Base-by-base conservation (phyloP, 2,113 vertebrate genomes). In the Coracopsis vasa region DNA sequence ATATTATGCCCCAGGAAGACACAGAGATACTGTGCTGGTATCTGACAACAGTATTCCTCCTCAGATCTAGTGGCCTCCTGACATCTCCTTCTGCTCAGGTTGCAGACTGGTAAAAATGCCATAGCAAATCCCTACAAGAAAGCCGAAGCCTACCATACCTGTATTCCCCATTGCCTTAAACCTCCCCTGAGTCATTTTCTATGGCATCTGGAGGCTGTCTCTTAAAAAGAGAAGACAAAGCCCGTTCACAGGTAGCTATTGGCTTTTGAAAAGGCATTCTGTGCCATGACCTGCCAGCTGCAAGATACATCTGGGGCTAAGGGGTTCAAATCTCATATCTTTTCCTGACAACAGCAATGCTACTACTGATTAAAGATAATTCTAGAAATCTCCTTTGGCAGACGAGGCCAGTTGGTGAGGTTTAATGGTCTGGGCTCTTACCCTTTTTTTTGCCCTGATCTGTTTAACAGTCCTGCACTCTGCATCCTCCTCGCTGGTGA, bases 361-460 rank as follows among this genome's bases (percentile, higher is more conserved):
- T 87, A 41, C 45, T n/a, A 56, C 15, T 87, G 92, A 95, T 94
- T 86, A 86, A 85, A 83, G 35, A 53, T 83, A 90, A 94, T 93
- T 92, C 86, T 42, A 77, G 54, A 92, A 90, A 50, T 73, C 67
- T 90, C 74, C 17, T 80, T 6, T 51, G 90, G 35, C 64, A 84
- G 33, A 47, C 0, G 0, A 58, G 35, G 23, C 48, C 58, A 90
- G 6, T 85, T 90, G 84, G 25, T 73, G 58, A 77, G 41, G 50
- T 90, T 92, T 93, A 69, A 61, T 4, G 7, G 23, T 58, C 77
- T 88, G 74, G 7, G 14, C 20, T 73, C n/a, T 80, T 56, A 64
- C 10, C 7, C 33, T 64, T 67, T 67, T 80, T 83, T 82, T 37
- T 65, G 13, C 45, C 31, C 41, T 47, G 10, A 16, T 90, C 42